phyloP scores from a whole-genome alignment of 2,888 invertebrate species.

The Ectobius pallidus region DNA sequence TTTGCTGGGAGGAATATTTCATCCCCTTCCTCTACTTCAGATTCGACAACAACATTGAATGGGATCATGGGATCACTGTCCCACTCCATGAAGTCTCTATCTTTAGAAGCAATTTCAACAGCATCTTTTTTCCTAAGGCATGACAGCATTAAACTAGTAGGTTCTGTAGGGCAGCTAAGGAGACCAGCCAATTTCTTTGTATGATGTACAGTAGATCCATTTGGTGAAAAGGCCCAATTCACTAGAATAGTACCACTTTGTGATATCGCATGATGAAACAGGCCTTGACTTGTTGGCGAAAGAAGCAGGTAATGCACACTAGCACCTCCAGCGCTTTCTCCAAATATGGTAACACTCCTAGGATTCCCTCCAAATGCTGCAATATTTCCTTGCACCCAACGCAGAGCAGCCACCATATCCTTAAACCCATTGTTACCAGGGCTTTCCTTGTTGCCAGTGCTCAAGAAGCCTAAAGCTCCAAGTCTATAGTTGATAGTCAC shows the following conservation, averaged over 20 bases:
- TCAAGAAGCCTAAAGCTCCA: conserved; percentile 67
- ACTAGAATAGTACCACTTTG: not conserved
- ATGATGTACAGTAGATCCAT: not conserved
- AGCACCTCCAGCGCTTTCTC: conserved; percentile 76
- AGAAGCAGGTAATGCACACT: conserved; percentile 76
- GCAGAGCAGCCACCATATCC: conserved; percentile 72
- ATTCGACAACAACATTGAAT: not conserved
- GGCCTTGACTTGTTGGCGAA: conserved; percentile 63
- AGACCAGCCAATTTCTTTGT: not conserved
- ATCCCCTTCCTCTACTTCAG: not conserved
- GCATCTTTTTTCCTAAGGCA: not conserved
- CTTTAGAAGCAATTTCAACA: not conserved
- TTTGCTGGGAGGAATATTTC: not conserved
- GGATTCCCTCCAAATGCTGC: conserved; percentile 74
- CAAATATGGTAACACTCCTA: conserved; percentile 68
- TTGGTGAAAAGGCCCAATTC: not conserved
- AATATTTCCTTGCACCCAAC: conserved; percentile 73
- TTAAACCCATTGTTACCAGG: conserved; percentile 77
- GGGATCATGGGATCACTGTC: not conserved
- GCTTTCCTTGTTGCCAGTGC: conserved; percentile 70
- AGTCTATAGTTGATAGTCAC: not conserved
- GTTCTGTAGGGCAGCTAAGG: not conserved
- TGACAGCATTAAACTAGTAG: not conserved
- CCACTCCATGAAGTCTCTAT: not conserved
- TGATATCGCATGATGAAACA: not conserved